Evolutionary conservation across 2,888 invertebrate species (phyloP).

Genomic region (Eurytoma californica): DNA sequence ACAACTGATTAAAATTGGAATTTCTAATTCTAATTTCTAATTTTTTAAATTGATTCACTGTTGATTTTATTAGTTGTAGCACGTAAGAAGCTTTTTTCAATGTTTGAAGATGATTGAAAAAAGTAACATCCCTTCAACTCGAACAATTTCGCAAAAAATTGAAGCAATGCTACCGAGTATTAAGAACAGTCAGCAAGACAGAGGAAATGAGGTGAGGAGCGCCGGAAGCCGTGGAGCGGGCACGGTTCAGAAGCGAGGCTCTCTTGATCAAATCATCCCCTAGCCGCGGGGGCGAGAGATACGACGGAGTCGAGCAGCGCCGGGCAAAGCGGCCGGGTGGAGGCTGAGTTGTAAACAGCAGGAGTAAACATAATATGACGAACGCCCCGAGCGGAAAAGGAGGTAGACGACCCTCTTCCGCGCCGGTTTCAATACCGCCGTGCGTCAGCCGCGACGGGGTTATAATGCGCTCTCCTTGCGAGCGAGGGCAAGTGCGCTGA

Average conservation of each 20-base stretch:
- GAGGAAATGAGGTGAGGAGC: not conserved
- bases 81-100: too few species aligned
- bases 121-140: too few species aligned
- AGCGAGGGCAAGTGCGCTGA: too few species aligned
- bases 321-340: slow-evolving; percentile 44
- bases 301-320: slow-evolving; percentile 1
- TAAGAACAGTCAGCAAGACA: not conserved
- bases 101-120: too few species aligned
- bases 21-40: too few species aligned
- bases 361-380: slow-evolving; percentile 74
- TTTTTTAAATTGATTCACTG: too few species aligned
- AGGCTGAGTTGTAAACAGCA: slow-evolving; percentile 70
- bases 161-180: too few species aligned
- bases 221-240: slow-evolving; percentile 15
- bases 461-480: slow-evolving; percentile 21
- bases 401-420: slow-evolving; percentile 54
- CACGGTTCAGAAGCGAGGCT: slow-evolving; percentile 43
- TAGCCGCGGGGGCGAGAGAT: not conserved
- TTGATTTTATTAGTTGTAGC: too few species aligned
- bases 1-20: too few species aligned
- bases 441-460: slow-evolving; percentile 40
- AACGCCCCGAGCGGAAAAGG: slow-evolving; percentile 68
- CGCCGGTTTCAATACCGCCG: slow-evolving; percentile 38
- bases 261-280: slow-evolving; percentile 52
- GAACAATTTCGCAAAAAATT: too few species aligned